Percentiles rank a stretch among this genome's conserved stretches.
Conservation (phyloP, 2,113 vertebrate genomes). For the Pontoporia blainvillei region DNA sequence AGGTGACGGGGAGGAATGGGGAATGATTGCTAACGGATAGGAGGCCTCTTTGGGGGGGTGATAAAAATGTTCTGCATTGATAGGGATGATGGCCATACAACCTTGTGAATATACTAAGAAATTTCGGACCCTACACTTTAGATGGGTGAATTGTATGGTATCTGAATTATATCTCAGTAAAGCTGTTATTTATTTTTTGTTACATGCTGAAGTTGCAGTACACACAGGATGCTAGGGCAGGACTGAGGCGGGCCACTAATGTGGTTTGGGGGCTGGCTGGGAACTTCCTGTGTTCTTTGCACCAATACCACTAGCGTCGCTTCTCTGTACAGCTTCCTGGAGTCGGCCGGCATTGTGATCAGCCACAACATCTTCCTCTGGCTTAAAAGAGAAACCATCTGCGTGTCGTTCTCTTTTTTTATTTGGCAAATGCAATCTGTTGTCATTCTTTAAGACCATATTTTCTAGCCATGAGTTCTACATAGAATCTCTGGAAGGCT, state of each 20-base stretch:
- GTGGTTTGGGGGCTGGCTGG: neutral
- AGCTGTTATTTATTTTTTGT: neutral
- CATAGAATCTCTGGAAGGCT: neutral
- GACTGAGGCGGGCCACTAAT: neutral
- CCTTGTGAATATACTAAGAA: neutral
- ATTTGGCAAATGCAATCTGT: neutral
- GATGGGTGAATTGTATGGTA: neutral
- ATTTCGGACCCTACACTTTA: neutral
- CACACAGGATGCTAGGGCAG: neutral
- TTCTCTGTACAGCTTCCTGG: neutral
- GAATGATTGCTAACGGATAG: neutral
- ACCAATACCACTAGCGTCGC: accelerated
- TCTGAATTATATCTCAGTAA: neutral
- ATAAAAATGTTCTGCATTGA: neutral
- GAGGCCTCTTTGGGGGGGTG: neutral
- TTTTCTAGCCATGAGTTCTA: neutral
- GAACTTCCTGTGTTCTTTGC: neutral
- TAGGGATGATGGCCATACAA: neutral
- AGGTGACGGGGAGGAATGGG: too few relatives aligned
- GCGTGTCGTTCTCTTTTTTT: neutral
- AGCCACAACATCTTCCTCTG: neutral
- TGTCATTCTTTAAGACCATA: neutral
- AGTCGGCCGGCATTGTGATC: accelerated
- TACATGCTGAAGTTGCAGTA: neutral
- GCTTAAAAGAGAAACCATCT: neutral